Conservation (phyloP, 2,797 vertebrate genomes). For the Hippoglossus hippoglossus region DNA sequence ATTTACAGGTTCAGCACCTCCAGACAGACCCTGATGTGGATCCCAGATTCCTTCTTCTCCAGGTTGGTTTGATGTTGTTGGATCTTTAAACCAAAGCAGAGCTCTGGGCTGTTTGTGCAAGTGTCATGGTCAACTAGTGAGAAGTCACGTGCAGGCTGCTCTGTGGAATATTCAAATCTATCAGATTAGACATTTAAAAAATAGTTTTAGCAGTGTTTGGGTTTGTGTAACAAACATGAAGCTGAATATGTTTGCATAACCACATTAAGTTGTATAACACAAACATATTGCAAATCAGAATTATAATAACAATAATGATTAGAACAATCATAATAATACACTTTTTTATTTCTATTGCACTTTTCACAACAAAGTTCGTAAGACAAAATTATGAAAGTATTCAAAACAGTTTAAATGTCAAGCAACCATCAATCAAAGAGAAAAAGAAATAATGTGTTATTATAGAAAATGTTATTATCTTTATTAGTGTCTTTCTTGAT, state of each 20-base stretch:
- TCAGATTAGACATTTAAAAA: neutral
- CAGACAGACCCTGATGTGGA: constrained; percentile 98
- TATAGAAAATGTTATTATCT: constrained; percentile 26
- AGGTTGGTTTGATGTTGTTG: constrained; percentile 84
- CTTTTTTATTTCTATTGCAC: no score
- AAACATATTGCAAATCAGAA: neutral
- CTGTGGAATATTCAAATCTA: neutral
- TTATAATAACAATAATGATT: neutral
- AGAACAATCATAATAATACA: no score
- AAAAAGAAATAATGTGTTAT: no score
- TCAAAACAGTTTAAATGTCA: no score
- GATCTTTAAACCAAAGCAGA: neutral
- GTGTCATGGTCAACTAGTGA: neutral
- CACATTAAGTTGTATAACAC: neutral
- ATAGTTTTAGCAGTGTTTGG: no score
- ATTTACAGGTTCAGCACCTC: constrained; percentile 95
- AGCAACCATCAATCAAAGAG: constrained; percentile 3
- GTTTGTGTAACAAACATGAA: no score
- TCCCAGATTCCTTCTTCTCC: constrained; percentile 99
- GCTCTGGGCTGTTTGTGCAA: neutral
- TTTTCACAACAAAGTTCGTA: neutral
- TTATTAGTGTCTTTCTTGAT: neutral
- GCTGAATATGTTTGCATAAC: neutral
- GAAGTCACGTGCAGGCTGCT: neutral
- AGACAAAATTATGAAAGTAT: no score